phyloP scores from a whole-genome alignment of 2,888 invertebrate species.

The Eupithecia inturbata region DNA sequence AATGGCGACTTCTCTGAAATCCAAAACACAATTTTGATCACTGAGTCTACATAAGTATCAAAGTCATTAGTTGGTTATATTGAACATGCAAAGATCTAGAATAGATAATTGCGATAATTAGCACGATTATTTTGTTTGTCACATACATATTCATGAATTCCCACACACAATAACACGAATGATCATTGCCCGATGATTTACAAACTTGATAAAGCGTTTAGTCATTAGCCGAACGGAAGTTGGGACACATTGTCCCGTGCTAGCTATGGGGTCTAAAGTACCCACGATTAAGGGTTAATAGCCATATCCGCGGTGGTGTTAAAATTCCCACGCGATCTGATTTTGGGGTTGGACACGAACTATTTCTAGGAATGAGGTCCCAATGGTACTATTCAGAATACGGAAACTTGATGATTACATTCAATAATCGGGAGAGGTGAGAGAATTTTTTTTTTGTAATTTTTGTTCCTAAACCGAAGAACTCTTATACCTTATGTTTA shows the following conservation, averaged over 20 bases:
- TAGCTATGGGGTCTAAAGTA: slow-evolving; percentile 49
- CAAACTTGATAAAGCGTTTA: slow-evolving; percentile 63
- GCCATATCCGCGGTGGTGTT: slow-evolving; percentile 48
- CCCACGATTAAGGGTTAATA: slow-evolving; percentile 65
- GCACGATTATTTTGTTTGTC: not conserved
- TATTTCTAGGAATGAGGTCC: not conserved
- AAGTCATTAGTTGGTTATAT: not conserved
- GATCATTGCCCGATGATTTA: slow-evolving; percentile 61
- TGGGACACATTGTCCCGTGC: slow-evolving; percentile 51
- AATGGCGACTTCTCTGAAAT: not conserved
- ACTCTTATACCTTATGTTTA: too few species aligned
- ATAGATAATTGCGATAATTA: not conserved
- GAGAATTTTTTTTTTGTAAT: too few species aligned
- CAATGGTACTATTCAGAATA: not conserved
- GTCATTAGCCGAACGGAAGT: slow-evolving; percentile 60
- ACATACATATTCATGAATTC: slow-evolving; percentile 44
- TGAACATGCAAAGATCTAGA: not conserved
- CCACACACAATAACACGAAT: slow-evolving; percentile 46
- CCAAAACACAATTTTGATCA: not conserved
- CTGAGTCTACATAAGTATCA: not conserved
- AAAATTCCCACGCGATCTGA: slow-evolving; percentile 38
- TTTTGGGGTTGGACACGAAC: slow-evolving; percentile 23
- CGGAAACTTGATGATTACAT: too few species aligned
- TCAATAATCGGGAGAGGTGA: too few species aligned
- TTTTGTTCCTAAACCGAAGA: too few species aligned